These are phyloP conservation scores for Vireo altiloquus DNA, from an alignment of 2,113 vertebrate species.

Conservation along the genomic window DNA sequence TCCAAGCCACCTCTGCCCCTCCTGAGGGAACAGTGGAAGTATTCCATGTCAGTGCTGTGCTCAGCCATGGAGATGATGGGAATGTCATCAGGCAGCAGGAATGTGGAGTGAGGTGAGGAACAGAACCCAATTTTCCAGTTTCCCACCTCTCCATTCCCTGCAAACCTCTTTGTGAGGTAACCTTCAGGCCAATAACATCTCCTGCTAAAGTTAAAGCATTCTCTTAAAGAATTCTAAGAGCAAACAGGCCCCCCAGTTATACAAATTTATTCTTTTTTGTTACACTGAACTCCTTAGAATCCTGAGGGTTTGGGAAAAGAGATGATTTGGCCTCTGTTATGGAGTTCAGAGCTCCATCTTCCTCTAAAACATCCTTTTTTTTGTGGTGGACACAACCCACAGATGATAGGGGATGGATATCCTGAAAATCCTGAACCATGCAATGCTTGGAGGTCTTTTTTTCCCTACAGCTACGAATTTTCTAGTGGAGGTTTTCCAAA, in stretches of 20 bases:
- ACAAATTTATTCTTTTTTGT: not conserved
- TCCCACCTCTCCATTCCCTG: not conserved
- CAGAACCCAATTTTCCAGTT: not conserved
- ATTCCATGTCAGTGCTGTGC: not conserved
- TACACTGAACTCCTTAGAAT: not conserved
- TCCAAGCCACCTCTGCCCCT: not conserved
- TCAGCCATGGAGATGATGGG: not conserved
- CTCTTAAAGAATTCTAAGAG: not conserved
- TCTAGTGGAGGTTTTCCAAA: not conserved
- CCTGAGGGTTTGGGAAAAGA: not conserved
- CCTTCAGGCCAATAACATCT: not conserved
- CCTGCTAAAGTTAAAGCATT: not conserved
- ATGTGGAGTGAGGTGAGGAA: not conserved
- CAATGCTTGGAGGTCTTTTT: not conserved
- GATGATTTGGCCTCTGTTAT: not conserved
- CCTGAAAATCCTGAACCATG: not conserved
- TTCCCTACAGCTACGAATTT: not conserved
- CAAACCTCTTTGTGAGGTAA: not conserved
- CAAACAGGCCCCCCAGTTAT: not conserved
- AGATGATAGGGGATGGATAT: not conserved
- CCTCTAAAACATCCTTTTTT: not conserved
- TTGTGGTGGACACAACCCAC: rapidly evolving
- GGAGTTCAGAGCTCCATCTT: not conserved
- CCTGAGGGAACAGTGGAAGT: not conserved
- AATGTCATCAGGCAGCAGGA: not conserved